Conservation (phyloP, 2,797 vertebrate species). For the Microctenopoma lineatum region DNA sequence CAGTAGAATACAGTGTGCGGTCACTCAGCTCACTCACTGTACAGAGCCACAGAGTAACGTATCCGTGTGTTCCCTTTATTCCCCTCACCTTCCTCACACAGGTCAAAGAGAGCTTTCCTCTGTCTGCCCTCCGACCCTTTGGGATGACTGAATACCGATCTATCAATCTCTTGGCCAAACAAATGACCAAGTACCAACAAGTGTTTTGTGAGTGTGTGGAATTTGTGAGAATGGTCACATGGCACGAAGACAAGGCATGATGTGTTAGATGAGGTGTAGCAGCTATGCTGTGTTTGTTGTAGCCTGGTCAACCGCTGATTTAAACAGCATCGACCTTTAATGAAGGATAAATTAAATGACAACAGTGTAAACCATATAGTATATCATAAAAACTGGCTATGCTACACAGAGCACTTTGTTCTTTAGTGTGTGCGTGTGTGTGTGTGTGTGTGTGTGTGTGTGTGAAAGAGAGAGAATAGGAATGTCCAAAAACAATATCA, state of each 20-base stretch:
- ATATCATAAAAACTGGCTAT: slow-evolving; percentile 46
- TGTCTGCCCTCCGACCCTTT: slow-evolving; percentile 16
- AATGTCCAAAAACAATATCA: slow-evolving; percentile 54
- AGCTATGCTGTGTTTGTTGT: slow-evolving; percentile 74
- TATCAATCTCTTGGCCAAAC: slow-evolving; percentile 21
- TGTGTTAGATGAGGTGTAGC: slow-evolving; percentile 78
- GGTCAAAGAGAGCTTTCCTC: slow-evolving; percentile 22
- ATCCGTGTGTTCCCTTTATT: slow-evolving; percentile 24
- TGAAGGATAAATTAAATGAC: slow-evolving; percentile 37
- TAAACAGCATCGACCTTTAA: slow-evolving; percentile 36
- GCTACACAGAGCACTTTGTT: slow-evolving; percentile 68
- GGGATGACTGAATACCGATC: slow-evolving; percentile 11
- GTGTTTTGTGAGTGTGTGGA: slow-evolving; percentile 31
- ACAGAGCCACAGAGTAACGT: slow-evolving; percentile 42
- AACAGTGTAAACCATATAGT: slow-evolving; percentile 55
- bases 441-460: no score
- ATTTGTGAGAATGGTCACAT: slow-evolving; percentile 59
- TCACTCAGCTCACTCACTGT: slow-evolving; percentile 62
- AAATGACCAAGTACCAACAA: slow-evolving; percentile 35
- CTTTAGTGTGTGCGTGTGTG: slow-evolving; percentile 34
- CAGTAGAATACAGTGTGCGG: slow-evolving; percentile 74
- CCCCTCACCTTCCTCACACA: slow-evolving; percentile 3
- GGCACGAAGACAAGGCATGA: slow-evolving; percentile 83
- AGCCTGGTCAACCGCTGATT: slow-evolving; percentile 44
- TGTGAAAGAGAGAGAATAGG: slow-evolving; percentile 28